phyloP scores from a whole-genome alignment of 2,113 vertebrate species.

The Heterochromis multidens region DNA sequence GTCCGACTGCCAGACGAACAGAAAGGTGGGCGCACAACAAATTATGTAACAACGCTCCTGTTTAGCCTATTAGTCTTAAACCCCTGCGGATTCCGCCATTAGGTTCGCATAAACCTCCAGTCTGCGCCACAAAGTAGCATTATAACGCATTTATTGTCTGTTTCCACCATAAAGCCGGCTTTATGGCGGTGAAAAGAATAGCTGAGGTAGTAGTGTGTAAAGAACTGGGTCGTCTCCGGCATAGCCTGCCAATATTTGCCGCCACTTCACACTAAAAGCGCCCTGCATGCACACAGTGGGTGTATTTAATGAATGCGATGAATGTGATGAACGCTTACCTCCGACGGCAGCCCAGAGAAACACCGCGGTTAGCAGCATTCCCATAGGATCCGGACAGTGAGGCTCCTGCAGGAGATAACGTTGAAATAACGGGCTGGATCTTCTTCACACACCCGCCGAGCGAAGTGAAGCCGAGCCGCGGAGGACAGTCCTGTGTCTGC shows the following conservation, averaged over 20 bases:
- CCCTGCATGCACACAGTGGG: background rate
- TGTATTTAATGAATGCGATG: background rate
- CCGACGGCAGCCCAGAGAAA: slow-evolving; percentile 57
- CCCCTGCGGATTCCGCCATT: background rate
- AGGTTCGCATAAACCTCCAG: background rate
- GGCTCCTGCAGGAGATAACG: slow-evolving; percentile 56
- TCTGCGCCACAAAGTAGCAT: background rate
- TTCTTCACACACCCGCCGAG: slow-evolving; percentile 25
- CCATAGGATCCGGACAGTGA: slow-evolving; percentile 52
- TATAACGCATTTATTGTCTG: background rate
- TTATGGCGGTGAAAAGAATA: background rate
- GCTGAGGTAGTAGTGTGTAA: background rate
- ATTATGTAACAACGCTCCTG: slow-evolving; percentile 49
- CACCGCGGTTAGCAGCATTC: slow-evolving; percentile 38
- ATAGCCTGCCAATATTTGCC: background rate
- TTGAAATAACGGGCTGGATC: slow-evolving; percentile 48
- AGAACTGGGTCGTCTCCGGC: background rate
- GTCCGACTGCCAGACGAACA: background rate
- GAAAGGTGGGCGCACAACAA: slow-evolving; percentile 1
- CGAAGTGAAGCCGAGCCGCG: slow-evolving; percentile 39
- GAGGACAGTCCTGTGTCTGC: background rate
- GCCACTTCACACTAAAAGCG: background rate
- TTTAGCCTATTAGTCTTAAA: slow-evolving; percentile 47
- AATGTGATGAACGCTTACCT: slow-evolving; percentile 49
- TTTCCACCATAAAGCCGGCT: background rate